Evolutionary conservation across 2,113 vertebrate genomes (phyloP).

Genomic region (Carollia perspicillata): DNA sequence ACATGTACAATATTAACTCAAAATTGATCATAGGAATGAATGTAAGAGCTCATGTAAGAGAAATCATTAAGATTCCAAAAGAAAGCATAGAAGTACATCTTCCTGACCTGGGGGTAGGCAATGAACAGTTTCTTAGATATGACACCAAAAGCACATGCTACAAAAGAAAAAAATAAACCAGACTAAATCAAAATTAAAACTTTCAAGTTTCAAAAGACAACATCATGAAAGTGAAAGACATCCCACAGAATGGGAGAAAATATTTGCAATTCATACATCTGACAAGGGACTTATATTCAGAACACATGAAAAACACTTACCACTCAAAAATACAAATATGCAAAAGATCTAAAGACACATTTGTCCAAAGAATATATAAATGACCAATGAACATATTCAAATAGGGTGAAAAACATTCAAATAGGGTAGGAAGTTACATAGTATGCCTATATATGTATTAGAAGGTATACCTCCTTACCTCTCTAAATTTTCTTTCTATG

Average conservation of each 20-base stretch:
- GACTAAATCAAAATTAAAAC: neutral
- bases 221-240: neutral
- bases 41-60: conserved; percentile 3
- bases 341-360: neutral
- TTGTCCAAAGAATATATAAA: neutral
- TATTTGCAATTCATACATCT: neutral
- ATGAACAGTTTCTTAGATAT: neutral
- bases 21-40: neutral
- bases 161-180: neutral
- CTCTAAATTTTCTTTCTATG: neutral
- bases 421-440: neutral
- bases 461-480: neutral
- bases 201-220: neutral
- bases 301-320: neutral
- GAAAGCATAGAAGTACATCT: neutral
- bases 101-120: neutral
- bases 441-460: neutral
- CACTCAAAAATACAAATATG: neutral
- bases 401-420: neutral
- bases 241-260: neutral
- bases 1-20: neutral
- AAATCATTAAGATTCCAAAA: neutral
- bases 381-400: neutral
- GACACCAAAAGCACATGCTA: neutral
- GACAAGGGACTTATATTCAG: neutral